Base-by-base conservation (phyloP, 2,888 invertebrate genomes). In the Caenorhabditis sulstoni region DNA sequence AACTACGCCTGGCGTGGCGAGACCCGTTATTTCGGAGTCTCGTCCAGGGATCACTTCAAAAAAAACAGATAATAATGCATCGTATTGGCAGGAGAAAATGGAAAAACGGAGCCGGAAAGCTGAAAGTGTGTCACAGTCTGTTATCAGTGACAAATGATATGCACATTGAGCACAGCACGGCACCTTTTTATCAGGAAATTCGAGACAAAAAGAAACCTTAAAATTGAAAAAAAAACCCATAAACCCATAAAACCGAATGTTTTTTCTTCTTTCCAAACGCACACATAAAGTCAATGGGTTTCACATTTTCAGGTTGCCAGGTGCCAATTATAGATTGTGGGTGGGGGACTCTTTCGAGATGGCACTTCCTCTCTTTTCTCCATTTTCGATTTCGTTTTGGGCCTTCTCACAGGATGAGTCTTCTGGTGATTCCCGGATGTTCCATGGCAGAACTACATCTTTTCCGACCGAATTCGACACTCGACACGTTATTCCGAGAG, bases 381-480 rank as follows among this genome's bases (percentile, higher is more conserved):
- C 49, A 11, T 14, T 50, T 18, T 47, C 45, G 23, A 45, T 23
- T 22, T 61, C 20, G 12, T 47, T 12, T 14, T 47, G n/a, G n/a
- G n/a, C 47, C 45, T 23, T 7, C 44, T 37, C 22, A 14, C 41
- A 22, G n/a, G 9, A 53, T 52, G 53, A 53, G 16, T 12, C 14
- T 52, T 39, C 12, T 52, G 18, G 53, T 71, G 49, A 37, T 71
- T 11, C 62, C 71, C 0, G 71, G 71, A 23, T 71, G 71, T 39
- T 57, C 64, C 8, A 11, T 58, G 12, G 57, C 73, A 1, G 64
- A 73, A 22, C 18, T 18, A 16, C 29, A 55, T 3, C 41, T 58
- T n/a, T 73, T 71, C 37, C 47, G 47, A 8, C n/a, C 37, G 11
- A 58, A 65, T 37, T 57, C 64, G 0, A 50, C 57, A 12, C 20